Evolutionary conservation across 1,140 invertebrate species (phyloP).

Genomic region (Drosophila parvula): DNA sequence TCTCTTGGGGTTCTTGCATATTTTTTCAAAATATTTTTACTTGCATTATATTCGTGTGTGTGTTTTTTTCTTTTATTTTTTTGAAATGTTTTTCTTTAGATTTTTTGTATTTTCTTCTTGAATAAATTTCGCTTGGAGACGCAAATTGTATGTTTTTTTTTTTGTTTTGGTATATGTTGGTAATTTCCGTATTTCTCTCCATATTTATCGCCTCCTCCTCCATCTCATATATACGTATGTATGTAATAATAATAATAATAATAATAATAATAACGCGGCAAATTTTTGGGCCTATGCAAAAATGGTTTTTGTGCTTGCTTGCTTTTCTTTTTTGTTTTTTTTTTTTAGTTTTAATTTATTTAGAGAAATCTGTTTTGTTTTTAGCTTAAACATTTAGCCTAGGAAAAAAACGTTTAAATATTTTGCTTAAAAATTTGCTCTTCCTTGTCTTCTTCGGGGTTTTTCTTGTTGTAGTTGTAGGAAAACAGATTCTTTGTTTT

Average conservation of each 20-base stretch:
- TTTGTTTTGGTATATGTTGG: constrained; percentile 61
- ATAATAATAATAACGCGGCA: constrained; percentile 75
- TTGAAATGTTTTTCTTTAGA: too few species aligned
- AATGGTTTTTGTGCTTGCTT: constrained; percentile 48
- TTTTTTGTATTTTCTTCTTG: constrained; percentile 19
- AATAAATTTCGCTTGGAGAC: constrained; percentile 54
- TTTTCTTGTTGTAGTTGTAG: constrained; percentile 33
- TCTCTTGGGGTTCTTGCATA: constrained; percentile 35
- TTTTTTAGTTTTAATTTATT: constrained; percentile 29
- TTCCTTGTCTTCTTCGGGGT: constrained; percentile 10
- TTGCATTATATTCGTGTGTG: constrained; percentile 20
- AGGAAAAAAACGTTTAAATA: constrained; percentile 49
- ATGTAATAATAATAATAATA: constrained; percentile 40
- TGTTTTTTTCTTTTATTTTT: constrained; percentile 28
- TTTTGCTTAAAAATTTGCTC: constrained; percentile 47
- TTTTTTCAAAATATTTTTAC: constrained; percentile 53
- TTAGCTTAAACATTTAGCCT: constrained; percentile 48
- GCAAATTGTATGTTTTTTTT: constrained; percentile 59
- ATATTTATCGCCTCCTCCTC: constrained; percentile 31
- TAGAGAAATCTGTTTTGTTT: constrained; percentile 37
- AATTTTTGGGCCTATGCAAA: constrained; percentile 70
- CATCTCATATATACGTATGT: constrained; percentile 41
- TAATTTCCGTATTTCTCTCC: constrained; percentile 29
- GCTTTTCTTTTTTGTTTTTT: constrained; percentile 4
- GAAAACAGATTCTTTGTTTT: constrained; percentile 48